Evolutionary conservation across 2,888 invertebrate genomes (phyloP).

Genomic region (Strigamia crassipes): DNA sequence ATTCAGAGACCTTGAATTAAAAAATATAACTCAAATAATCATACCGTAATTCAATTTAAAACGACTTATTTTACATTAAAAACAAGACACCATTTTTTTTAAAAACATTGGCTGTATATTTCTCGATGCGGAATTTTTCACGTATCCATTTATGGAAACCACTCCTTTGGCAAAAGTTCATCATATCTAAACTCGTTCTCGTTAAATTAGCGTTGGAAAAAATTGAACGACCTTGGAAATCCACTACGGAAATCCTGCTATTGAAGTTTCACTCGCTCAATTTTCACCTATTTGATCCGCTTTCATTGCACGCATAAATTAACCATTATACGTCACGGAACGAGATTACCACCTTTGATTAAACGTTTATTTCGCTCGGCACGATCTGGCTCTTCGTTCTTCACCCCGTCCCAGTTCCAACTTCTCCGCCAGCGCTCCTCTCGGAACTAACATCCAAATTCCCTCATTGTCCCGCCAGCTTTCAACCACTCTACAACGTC

Average conservation of each 20-base stretch:
- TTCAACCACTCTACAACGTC: not conserved
- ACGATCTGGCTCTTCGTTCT: not conserved
- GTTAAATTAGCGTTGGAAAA: not conserved
- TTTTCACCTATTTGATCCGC: not conserved
- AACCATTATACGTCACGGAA: not conserved
- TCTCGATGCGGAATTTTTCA: conserved; percentile 27
- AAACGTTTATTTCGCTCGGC: not conserved
- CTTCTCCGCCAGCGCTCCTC: conserved; percentile 12
- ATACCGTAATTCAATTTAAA: no score
- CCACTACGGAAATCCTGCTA: conserved; percentile 17
- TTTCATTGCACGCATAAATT: not conserved
- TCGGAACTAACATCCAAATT: conserved; percentile 7
- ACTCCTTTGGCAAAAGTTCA: conserved; percentile 25
- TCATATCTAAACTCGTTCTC: conserved; percentile 21
- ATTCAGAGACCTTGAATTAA: not conserved
- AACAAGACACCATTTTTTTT: no score
- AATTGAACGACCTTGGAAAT: not conserved
- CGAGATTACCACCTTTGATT: not conserved
- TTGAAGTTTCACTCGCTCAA: not conserved
- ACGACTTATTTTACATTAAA: no score
- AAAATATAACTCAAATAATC: no score
- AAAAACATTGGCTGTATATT: not conserved
- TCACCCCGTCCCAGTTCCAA: conserved; percentile 24
- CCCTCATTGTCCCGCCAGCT: not conserved
- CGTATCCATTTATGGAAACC: conserved; percentile 23